A percentile compares a stretch with the other conserved stretches of the same genome.
Conservation (phyloP, 2,113 vertebrate species). For the Bucco capensis region DNA sequence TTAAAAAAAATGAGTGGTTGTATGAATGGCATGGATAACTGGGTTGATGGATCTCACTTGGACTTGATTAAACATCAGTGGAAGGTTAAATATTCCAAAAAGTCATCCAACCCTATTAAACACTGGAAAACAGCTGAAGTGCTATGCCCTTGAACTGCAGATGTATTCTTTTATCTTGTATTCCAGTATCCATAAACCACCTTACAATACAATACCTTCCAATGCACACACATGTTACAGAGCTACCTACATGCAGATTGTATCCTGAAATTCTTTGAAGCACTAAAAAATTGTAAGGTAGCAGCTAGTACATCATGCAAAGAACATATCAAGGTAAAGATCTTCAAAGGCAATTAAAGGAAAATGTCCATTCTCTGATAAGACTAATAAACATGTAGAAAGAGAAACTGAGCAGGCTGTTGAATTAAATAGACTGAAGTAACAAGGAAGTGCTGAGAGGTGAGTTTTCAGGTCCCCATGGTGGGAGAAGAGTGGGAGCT, state of each 20-base stretch:
- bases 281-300: conserved; percentile 22
- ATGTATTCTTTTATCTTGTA: conserved; percentile 29
- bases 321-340: conserved; percentile 27
- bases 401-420: not conserved
- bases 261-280: conserved; percentile 47
- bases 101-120: conserved; percentile 24
- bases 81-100: conserved; percentile 53
- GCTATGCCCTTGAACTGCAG: conserved; percentile 34
- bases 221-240: conserved; percentile 31
- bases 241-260: conserved; percentile 45
- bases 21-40: not conserved
- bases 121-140: conserved; percentile 9
- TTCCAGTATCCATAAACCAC: conserved; percentile 53
- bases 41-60: not conserved
- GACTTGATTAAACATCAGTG: conserved; percentile 14
- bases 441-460: not conserved
- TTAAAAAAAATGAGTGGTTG: not conserved
- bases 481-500: rapidly evolving
- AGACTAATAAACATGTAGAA: not conserved
- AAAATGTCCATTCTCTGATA: not conserved
- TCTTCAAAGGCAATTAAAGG: conserved; percentile 42
- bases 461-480: not conserved
- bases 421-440: not conserved
- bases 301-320: not conserved
- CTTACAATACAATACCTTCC: conserved; percentile 41